Evolutionary conservation across 2,888 invertebrate genomes (phyloP), one percentile per base, ranked within the genome.

Genomic region (Seira musarum): DNA sequence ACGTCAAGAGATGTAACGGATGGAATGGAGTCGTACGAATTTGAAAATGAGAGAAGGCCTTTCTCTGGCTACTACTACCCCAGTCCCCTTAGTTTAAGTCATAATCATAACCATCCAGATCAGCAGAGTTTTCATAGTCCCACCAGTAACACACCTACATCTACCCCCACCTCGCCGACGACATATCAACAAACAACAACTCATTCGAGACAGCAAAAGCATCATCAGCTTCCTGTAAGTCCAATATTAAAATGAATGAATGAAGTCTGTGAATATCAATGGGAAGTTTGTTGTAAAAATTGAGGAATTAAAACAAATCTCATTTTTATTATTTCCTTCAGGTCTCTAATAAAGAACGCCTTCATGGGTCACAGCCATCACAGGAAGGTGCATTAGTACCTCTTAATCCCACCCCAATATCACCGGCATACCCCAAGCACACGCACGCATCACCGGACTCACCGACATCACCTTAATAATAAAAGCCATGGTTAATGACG

Each of bases 1-100:
- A 46, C 30, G 57, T 67, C 71, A 17, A 40, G 73, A 73, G 79
- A 79, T 46, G 79, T 61, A 63, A 21, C 79, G 67, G 79, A 79
- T 79, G 79, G 79, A 64, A 73, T 63, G 67, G 73, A 73, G 35
- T 73, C 64, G 17, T 53, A 74, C 22, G 70, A 61, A 15, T 74
- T 68, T 22, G 73, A 72, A 13, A 67, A 24, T 24, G 81, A 82
- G 60, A 82, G 84, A 77, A 79, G 69, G 65, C 84, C 84, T 49
- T 84, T 84, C 81, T 81, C 81, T 81, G 75, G 72, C 30, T 77
- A 64, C 69, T 80, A 84, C 79, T 68, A 80, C 71, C 40, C 5
- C 61, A 74, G 63, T 22, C 74, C 74, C 13, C 40, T 40, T 61
- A 78, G 63, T 46, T 61, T 76, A 68, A 83, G 74, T 73, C 82